Conservation (phyloP, 1,140 invertebrate species). For the Carposina sasakii region DNA sequence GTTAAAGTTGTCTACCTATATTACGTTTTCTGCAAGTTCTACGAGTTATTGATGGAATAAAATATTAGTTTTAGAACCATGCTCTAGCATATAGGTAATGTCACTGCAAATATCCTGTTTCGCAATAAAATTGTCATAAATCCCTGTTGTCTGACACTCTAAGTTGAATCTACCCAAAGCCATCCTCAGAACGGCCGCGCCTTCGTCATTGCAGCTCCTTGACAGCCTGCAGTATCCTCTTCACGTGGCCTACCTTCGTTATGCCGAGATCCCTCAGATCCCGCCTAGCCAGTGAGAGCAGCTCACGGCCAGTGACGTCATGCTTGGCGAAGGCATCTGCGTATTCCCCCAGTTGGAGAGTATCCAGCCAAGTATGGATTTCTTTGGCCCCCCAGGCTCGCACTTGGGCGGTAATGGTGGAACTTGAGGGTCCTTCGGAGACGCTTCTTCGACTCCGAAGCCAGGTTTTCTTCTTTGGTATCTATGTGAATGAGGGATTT, state of each 20-base stretch:
- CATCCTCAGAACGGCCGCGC: slow-evolving; percentile 63
- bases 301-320: slow-evolving; percentile 92
- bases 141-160: no score
- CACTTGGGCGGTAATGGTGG: slow-evolving; percentile 38
- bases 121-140: neutral
- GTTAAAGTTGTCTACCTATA: neutral
- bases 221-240: slow-evolving; percentile 93
- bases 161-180: slow-evolving; percentile 38
- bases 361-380: slow-evolving; percentile 89
- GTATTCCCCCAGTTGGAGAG: slow-evolving; percentile 91
- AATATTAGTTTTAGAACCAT: neutral
- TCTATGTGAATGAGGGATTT: slow-evolving; percentile 28
- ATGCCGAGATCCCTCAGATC: slow-evolving; percentile 93
- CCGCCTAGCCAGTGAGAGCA: slow-evolving; percentile 87
- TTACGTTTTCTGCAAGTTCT: neutral
- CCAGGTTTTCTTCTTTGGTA: slow-evolving; percentile 66
- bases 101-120: neutral
- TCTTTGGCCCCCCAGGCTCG: slow-evolving; percentile 80
- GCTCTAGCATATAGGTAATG: neutral
- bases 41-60: neutral
- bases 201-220: slow-evolving; percentile 81
- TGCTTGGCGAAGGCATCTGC: slow-evolving; percentile 88
- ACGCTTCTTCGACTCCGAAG: slow-evolving; percentile 68
- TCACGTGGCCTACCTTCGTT: slow-evolving; percentile 95
- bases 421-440: slow-evolving; percentile 49